A percentile compares a stretch with the other conserved stretches of the same genome.
These are phyloP conservation scores for Morinoia aosen DNA, from an alignment of 2,888 invertebrate genomes.

Conservation along the genomic window DNA sequence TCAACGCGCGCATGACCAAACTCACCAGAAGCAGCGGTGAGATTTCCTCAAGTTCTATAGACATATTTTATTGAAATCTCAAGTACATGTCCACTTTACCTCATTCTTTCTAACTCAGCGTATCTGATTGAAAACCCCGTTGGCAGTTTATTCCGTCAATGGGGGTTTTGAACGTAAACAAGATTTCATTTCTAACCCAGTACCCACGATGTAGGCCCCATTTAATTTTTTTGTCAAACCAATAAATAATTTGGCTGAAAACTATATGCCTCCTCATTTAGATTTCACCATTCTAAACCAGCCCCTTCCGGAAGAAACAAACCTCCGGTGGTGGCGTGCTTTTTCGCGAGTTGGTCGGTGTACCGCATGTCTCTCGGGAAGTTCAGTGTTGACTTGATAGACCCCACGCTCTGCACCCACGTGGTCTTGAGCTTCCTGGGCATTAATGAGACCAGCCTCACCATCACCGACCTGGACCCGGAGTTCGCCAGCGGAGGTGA, in stretches of 20 bases:
- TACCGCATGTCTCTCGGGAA: constrained; percentile 6
- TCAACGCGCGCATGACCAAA: neutral
- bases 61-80: neutral
- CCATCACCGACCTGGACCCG: neutral
- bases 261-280: too few relatives aligned
- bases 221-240: too few relatives aligned
- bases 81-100: neutral
- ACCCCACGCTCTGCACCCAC: constrained; percentile 28
- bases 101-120: neutral
- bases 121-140: too few relatives aligned
- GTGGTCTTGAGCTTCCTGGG: constrained; percentile 18
- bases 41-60: neutral
- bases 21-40: neutral
- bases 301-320: neutral
- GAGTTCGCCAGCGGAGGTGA: neutral
- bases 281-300: too few relatives aligned
- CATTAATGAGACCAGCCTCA: neutral
- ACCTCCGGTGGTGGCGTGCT: constrained; percentile 22
- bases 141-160: too few relatives aligned
- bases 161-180: too few relatives aligned
- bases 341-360: constrained; percentile 37
- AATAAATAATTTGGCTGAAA: too few relatives aligned
- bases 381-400: neutral
- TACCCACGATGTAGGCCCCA: too few relatives aligned
- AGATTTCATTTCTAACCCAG: too few relatives aligned